phyloP scores from a whole-genome alignment of 1,140 invertebrate species.

The Phortica variegata region DNA sequence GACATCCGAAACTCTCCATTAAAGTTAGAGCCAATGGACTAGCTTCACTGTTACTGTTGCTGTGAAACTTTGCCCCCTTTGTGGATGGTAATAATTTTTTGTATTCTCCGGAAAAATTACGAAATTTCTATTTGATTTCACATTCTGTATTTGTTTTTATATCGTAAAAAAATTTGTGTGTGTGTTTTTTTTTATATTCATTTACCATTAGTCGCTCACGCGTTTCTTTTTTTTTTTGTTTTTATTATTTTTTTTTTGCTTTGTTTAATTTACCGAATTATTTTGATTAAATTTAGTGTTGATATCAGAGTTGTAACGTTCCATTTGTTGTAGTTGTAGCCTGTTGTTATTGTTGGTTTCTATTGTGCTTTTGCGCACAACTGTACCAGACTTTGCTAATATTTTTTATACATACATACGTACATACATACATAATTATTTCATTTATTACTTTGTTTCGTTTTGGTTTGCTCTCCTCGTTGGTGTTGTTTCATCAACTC shows the following conservation, averaged over 20 bases:
- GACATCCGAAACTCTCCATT: slow-evolving; percentile 16
- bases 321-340: neutral
- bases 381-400: too few relatives aligned
- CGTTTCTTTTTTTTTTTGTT: slow-evolving; percentile 10
- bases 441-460: too few relatives aligned
- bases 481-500: too few relatives aligned
- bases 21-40: neutral
- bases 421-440: too few relatives aligned
- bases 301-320: too few relatives aligned
- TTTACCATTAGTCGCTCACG: neutral
- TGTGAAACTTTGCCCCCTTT: slow-evolving; percentile 17
- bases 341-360: neutral
- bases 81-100: too few relatives aligned
- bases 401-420: too few relatives aligned
- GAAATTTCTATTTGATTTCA: slow-evolving; percentile 49
- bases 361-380: neutral
- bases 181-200: neutral
- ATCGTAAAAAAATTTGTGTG: slow-evolving; percentile 23
- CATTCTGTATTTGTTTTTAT: slow-evolving; percentile 35
- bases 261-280: slow-evolving; percentile 50
- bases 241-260: slow-evolving; percentile 16
- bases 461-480: too few relatives aligned
- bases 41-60: slow-evolving; percentile 8
- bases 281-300: slow-evolving; percentile 38
- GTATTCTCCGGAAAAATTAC: too few relatives aligned